Conservation (phyloP, 2,113 vertebrate genomes). For the Tapirus terrestris region DNA sequence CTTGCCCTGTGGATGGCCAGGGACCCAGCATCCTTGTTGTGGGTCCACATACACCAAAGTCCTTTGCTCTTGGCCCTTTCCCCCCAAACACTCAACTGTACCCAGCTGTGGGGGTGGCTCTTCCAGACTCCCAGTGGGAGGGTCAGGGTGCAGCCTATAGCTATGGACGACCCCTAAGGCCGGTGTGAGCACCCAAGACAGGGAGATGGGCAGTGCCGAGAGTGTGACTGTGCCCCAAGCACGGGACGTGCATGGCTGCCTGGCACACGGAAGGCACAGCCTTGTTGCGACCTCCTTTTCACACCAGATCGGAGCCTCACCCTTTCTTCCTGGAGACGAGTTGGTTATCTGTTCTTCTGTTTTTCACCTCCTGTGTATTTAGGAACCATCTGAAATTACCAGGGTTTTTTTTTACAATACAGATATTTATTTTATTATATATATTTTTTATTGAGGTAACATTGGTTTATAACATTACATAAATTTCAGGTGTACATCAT, state of each 20-base stretch:
- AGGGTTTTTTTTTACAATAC: too few relatives aligned
- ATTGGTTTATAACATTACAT: too few relatives aligned
- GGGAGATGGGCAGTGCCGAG: not conserved
- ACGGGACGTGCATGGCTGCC: not conserved
- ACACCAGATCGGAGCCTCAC: too few relatives aligned
- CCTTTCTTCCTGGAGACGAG: not conserved
- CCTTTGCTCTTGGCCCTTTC: not conserved
- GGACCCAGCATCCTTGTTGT: not conserved
- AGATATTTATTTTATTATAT: too few relatives aligned
- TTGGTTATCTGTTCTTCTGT: not conserved
- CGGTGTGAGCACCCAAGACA: not conserved
- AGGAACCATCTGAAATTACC: not conserved
- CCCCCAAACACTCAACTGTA: not conserved
- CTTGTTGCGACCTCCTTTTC: not conserved
- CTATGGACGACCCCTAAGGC: not conserved
- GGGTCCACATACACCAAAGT: too few relatives aligned
- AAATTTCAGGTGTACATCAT: too few relatives aligned
- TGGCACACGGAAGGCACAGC: too few relatives aligned
- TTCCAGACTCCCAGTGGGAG: not conserved
- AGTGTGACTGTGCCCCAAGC: not conserved
- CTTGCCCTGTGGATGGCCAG: too few relatives aligned
- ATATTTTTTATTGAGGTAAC: too few relatives aligned
- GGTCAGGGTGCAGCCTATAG: not conserved
- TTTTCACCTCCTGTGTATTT: not conserved
- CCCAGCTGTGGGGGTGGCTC: not conserved